Evolutionary conservation across 2,888 invertebrate species (phyloP).

Genomic region (Heliconius hortense): DNA sequence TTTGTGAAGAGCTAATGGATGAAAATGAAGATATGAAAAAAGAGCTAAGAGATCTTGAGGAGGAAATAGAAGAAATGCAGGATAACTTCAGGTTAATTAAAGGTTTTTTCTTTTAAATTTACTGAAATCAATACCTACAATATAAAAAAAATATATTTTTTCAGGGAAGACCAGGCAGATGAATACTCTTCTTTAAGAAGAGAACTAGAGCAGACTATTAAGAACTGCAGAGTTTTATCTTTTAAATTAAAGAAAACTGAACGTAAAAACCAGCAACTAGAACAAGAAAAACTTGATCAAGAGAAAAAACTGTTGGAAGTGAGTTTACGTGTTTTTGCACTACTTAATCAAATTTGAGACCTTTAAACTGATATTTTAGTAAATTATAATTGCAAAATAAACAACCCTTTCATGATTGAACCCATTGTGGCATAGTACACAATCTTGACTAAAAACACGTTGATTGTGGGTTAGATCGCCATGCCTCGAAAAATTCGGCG

Average conservation of each 20-base stretch:
- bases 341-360: background rate
- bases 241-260: slow-evolving; percentile 99
- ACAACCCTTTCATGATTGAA: background rate
- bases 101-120: background rate
- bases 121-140: background rate
- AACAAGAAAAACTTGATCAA: slow-evolving; percentile 90
- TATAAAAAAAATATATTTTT: slow-evolving; percentile 41
- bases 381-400: background rate
- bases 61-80: slow-evolving; percentile 99
- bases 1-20: slow-evolving; percentile 96
- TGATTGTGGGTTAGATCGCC: background rate
- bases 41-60: slow-evolving; percentile 95
- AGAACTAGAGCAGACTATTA: slow-evolving; percentile 97
- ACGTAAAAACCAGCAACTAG: slow-evolving; percentile 91
- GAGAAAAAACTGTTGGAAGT: slow-evolving; percentile 85
- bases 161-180: slow-evolving; percentile 96
- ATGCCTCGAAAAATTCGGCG: too few species aligned
- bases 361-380: background rate
- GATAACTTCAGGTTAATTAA: slow-evolving; percentile 89
- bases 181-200: slow-evolving; percentile 97
- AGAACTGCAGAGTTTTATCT: slow-evolving; percentile 98
- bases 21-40: slow-evolving; percentile 97
- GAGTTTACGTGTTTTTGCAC: slow-evolving; percentile 32
- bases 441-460: background rate
- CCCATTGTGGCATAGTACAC: background rate